These are phyloP conservation scores for Chironomus tepperi DNA, from an alignment of 1,140 invertebrate genomes.

Conservation along the genomic window DNA sequence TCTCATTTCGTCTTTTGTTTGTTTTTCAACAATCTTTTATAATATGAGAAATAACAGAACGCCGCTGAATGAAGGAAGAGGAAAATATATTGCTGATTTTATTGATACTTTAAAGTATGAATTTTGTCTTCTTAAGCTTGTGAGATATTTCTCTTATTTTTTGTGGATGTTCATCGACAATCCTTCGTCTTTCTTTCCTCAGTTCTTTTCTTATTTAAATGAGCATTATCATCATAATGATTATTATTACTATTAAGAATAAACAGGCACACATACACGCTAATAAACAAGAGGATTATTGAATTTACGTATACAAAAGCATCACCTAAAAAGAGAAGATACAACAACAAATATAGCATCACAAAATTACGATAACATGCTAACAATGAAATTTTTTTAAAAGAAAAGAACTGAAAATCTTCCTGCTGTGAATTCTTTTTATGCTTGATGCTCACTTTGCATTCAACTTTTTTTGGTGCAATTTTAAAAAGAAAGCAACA, in stretches of 20 bases:
- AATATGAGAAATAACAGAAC: neutral
- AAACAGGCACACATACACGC: too few relatives aligned
- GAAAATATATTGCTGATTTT: constrained; percentile 20
- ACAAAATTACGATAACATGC: constrained; percentile 11
- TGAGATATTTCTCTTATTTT: neutral
- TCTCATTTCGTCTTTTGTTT: constrained; percentile 17
- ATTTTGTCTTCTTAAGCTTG: neutral
- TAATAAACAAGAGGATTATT: neutral
- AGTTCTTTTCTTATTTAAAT: neutral
- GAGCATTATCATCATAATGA: neutral
- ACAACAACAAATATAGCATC: neutral
- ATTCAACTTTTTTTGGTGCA: neutral
- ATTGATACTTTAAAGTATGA: constrained; percentile 15
- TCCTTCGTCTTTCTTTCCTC: neutral
- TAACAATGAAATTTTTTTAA: neutral
- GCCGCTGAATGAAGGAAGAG: neutral
- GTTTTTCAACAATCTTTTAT: neutral
- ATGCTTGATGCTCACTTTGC: neutral
- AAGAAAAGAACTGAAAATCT: neutral
- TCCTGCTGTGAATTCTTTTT: constrained; percentile 5
- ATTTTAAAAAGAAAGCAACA: neutral
- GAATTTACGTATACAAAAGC: neutral
- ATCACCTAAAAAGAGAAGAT: neutral
- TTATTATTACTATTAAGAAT: neutral
- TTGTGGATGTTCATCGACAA: neutral